These are phyloP conservation scores for Damaliscus lunatus DNA, from an alignment of 2,113 vertebrate species.

Conservation along the genomic window DNA sequence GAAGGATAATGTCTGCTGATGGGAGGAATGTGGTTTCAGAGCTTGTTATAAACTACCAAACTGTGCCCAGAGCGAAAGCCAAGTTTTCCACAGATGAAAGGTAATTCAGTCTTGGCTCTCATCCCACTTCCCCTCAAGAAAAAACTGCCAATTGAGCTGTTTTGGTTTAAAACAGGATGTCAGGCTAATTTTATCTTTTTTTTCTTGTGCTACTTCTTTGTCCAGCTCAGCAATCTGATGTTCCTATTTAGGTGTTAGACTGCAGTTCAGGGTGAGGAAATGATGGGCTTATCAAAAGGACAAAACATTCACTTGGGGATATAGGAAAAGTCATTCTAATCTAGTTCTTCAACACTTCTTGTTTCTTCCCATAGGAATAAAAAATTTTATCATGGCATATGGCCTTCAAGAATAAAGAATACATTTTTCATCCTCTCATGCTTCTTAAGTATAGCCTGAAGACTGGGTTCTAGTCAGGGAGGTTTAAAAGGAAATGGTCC, in stretches of 20 bases:
- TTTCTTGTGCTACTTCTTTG: conserved; percentile 38
- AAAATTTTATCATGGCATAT: background rate
- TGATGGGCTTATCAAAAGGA: conserved; percentile 25
- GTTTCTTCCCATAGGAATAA: background rate
- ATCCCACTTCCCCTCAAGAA: background rate
- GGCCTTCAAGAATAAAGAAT: background rate
- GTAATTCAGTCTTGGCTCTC: conserved; percentile 32
- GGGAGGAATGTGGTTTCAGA: background rate
- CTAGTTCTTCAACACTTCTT: background rate
- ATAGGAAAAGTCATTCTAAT: background rate
- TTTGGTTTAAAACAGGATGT: conserved; percentile 55
- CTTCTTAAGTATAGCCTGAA: background rate
- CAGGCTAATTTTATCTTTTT: conserved; percentile 63
- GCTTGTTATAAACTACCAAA: background rate
- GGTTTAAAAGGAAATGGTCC: background rate
- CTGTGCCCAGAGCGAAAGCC: background rate
- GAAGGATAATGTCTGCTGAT: background rate
- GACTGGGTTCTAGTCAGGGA: background rate
- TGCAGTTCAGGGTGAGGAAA: conserved; percentile 38
- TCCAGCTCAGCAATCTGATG: conserved; percentile 60
- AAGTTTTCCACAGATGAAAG: conserved; percentile 36
- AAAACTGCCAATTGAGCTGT: conserved; percentile 58
- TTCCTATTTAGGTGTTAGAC: conserved; percentile 34
- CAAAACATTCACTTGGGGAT: background rate
- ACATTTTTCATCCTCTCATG: background rate